Evolutionary conservation across 1,140 invertebrate genomes (phyloP), one percentile per base, ranked within the genome.

Genomic region (Triops cancriformis): DNA sequence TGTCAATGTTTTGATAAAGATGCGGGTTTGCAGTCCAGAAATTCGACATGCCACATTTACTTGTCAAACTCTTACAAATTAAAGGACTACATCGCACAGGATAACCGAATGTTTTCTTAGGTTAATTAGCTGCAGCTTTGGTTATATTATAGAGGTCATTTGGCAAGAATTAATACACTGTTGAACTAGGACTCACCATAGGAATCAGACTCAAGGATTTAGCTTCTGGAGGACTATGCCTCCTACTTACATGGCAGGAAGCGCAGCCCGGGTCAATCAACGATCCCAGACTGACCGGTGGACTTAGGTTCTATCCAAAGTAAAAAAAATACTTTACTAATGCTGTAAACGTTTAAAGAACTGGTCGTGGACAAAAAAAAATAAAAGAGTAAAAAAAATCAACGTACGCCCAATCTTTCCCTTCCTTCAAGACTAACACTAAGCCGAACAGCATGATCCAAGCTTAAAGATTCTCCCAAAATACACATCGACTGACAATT

Each of bases 341-440:
- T n/a, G n/a, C n/a, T n/a, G n/a, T n/a, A n/a, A n/a, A n/a, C n/a
- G n/a, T n/a, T n/a, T n/a, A n/a, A 72, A 76, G n/a, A 31, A 28
- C 41, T 2, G 1, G 3, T 43, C n/a, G n/a, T n/a, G n/a, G n/a
- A 76, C 75, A 41, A 3, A 31, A 3, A 51, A 14, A 26, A n/a
- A 10, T 41, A 45, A 31, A n/a, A 2, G 43, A 26, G 4, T n/a
- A n/a, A 23, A 72, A 10, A 41, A n/a, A 10, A 28, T 2, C 23
- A 74, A 78, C 72, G 23, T n/a, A 78, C 77, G 4, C 42, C 27
- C 26, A 78, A 78, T 74, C 74, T 73, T 42, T 78, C 77, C 27
- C 72, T 41, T 72, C 77, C 77, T 73, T 78, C 77, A 11, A 78
- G 72, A 78, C 73, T 74, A 26, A 73, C 73, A 45, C 77, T 78